Evolutionary conservation across 2,888 invertebrate genomes (phyloP).

Genomic region (Xylocampa areola): DNA sequence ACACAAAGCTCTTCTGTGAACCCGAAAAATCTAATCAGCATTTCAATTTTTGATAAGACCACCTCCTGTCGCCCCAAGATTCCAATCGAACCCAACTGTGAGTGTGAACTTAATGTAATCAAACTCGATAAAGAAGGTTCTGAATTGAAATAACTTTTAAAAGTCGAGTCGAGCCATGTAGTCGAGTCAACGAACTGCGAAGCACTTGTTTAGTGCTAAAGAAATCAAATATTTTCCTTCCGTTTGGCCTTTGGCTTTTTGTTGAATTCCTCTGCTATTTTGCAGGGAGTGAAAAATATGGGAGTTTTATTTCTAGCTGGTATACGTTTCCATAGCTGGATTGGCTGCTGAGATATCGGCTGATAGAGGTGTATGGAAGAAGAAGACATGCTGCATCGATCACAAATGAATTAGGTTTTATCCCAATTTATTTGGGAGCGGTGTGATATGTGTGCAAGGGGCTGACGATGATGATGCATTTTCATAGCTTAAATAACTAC

Average conservation of each 20-base stretch:
- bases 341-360: no score
- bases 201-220: slow-evolving; percentile 44
- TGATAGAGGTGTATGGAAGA: no score
- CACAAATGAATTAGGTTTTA: no score
- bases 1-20: no score
- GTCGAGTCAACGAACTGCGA: slow-evolving; percentile 49
- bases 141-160: slow-evolving; percentile 42
- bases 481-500: no score
- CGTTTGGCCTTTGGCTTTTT: slow-evolving; percentile 29
- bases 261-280: slow-evolving; percentile 38
- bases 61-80: slow-evolving; percentile 4
- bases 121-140: slow-evolving; percentile 32
- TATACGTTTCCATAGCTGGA: not conserved
- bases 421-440: no score
- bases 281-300: slow-evolving; percentile 12
- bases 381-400: no score
- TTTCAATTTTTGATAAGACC: slow-evolving; percentile 5
- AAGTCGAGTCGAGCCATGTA: slow-evolving; percentile 24
- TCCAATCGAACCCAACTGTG: slow-evolving; percentile 13
- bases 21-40: not conserved
- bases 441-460: no score
- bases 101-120: slow-evolving; percentile 43
- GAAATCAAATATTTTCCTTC: slow-evolving; percentile 44
- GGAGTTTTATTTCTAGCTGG: slow-evolving; percentile 9
- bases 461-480: no score